Evolutionary conservation across 2,113 vertebrate genomes (phyloP).

Genomic region (Paracanthobrama guichenoti): DNA sequence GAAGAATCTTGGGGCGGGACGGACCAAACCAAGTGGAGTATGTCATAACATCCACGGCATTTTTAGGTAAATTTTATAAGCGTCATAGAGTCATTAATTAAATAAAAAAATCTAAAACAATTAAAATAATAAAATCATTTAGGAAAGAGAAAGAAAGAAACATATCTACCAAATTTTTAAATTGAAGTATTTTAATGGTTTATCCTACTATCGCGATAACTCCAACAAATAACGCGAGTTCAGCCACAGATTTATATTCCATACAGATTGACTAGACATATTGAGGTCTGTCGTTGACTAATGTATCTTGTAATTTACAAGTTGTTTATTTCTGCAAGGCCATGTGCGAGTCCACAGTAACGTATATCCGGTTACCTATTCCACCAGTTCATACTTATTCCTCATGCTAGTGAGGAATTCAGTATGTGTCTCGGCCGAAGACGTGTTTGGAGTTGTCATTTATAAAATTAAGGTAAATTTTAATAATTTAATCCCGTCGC

Average conservation of each 20-base stretch:
- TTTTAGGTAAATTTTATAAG: not conserved
- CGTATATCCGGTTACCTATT: not conserved
- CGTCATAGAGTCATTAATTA: not conserved
- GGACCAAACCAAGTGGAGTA: slow-evolving; percentile 68
- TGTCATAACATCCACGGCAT: not conserved
- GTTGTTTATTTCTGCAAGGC: not conserved
- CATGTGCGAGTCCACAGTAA: not conserved
- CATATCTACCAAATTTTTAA: too few relatives aligned
- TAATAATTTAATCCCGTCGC: not conserved
- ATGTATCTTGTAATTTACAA: not conserved
- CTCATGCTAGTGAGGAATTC: not conserved
- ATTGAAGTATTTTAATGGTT: slow-evolving; percentile 20
- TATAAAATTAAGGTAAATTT: not conserved
- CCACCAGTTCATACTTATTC: not conserved
- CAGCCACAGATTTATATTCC: not conserved
- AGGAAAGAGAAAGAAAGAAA: not conserved
- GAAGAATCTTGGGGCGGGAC: slow-evolving; percentile 73
- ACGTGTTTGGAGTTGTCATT: not conserved
- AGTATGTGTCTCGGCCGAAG: not conserved
- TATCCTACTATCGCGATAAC: slow-evolving; percentile 44
- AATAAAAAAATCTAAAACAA: not conserved
- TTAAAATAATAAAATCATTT: not conserved
- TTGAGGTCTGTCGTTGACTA: too few relatives aligned
- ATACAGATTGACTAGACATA: not conserved
- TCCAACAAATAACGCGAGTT: not conserved